Evolutionary conservation across 2,797 vertebrate species (phyloP), one percentile per base, ranked within the genome.

Genomic region (Sternotherus odoratus): DNA sequence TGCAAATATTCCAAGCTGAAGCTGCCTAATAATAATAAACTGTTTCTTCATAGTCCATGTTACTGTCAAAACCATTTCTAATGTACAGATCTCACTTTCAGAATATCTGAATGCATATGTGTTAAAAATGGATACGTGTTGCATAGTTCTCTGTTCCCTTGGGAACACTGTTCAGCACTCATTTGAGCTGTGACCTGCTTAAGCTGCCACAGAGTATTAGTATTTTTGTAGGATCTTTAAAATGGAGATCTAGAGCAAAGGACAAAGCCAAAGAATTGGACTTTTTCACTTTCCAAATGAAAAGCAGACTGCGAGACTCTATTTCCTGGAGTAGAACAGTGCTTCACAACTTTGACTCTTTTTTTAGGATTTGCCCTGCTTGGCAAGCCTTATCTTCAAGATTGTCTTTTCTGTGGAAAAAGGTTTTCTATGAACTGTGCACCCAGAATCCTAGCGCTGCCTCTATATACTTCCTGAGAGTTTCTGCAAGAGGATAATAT

Each of bases 181-280:
- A 96, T 98, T 95, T 98, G 80, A 98, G 92, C 92, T 95, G 85
- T 97, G 97, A 98, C 98, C 95, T 97, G 95, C 91, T 97, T 98
- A 98, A 96, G 88, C 93, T 98, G 95, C 92, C 96, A 98, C 82
- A 46, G 92, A 97, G 69, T 94, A 97, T 98, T 98, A 97, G 92
- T 96, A 97, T 95, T 98, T 97, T 95, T 95, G 91, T 79, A 94
- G 91, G 75, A 93, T 96, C 96, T 97, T 97, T 97, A 96, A 96
- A 97, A 96, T 48, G 92, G 82, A 97, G 94, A 97, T 95, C 49
- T 8, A 49, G 82, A 98, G 46, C 91, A 91, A 98, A 98, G 95
- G 95, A 97, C 90, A 96, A 97, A 94, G 79, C 82, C 77, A 95
- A 92, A 96, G 83, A 97, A 97, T 90, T 92, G 95, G 86, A 93